phyloP scores from a whole-genome alignment of 2,113 vertebrate species.

The Channa maculata region DNA sequence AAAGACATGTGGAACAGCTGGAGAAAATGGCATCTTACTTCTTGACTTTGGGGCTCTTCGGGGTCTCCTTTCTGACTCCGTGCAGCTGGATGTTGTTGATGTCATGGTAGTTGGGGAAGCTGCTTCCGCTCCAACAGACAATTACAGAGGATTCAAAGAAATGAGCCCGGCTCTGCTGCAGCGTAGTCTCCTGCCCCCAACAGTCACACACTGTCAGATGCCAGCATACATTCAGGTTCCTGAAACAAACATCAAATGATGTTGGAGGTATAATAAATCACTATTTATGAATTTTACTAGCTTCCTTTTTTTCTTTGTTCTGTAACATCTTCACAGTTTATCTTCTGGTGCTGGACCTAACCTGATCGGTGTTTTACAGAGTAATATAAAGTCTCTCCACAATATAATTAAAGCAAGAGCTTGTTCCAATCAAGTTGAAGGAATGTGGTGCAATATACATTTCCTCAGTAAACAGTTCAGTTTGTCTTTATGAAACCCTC shows the following conservation, averaged over 20 bases:
- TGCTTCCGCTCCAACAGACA: conserved; percentile 33
- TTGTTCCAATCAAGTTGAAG: no score
- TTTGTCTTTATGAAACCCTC: no score
- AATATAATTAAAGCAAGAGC: no score
- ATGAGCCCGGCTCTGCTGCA: conserved; percentile 7
- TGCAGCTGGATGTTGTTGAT: conserved; percentile 55
- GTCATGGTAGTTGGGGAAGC: neutral
- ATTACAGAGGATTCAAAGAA: conserved; percentile 52
- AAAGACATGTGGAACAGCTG: no score
- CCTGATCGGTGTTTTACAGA: no score
- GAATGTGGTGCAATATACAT: no score
- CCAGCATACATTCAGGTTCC: conserved; percentile 59
- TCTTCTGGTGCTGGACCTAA: no score
- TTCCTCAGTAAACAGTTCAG: no score
- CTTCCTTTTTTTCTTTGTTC: no score
- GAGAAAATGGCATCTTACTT: neutral
- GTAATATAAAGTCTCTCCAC: no score
- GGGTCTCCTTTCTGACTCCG: conserved; percentile 27
- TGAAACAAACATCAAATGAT: neutral
- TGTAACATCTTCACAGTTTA: no score
- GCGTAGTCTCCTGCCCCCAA: neutral
- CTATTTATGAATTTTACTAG: no score
- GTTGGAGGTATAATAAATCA: neutral
- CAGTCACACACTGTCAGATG: conserved; percentile 38
- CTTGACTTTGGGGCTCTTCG: neutral